Base-by-base conservation (phyloP, 2,113 vertebrate genomes). In the Paralichthys olivaceus region DNA sequence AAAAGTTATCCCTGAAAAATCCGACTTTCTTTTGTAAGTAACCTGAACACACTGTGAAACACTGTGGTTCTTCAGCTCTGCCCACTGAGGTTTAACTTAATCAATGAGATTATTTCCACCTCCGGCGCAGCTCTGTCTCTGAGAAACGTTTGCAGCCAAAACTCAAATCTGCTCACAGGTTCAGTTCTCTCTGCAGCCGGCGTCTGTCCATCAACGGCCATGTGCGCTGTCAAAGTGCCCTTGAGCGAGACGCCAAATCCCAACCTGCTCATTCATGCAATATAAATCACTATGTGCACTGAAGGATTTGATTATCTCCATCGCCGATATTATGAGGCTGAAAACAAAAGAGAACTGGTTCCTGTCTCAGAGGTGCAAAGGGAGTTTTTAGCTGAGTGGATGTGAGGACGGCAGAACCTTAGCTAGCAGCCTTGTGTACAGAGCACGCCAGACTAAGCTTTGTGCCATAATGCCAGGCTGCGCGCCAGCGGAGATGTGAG, bases 301-400 rank as follows among this genome's bases (percentile, higher is more conserved):
- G 25, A 74, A 77, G 62, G 55, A 26, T 81, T 74, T 86, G 69
- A 80, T 80, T 84, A 82, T 80, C 65, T 81, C 68, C 66, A 55
- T 62, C 12, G 8, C 55, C 43, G 53, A 68, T 70, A 72, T 75
- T 57, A 64, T 57, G 59, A 69, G 51, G 69, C 70, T 54, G 56
- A 59, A 87, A 81, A 77, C 59, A 79, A 84, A 70, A 34, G 15
- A 26, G 71, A 7, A 22, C n/a, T 37, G 66, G 25, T 65, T 43
- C 22, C 37, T 25, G 22, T 53, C 62, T 47, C 32, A 1, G 26
- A n/a, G 28, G 60, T 7, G n/a, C 13, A 2, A 14, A 8, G 51
- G 6, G 34, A 54, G 26, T 47, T 69, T 64, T 3, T 5, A 58
- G 37, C 19, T 4, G 34, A 75, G 79, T 73, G 58, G 53, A 75